Base-by-base conservation (phyloP, 2,888 invertebrate genomes). In the Heliconius charithonia region DNA sequence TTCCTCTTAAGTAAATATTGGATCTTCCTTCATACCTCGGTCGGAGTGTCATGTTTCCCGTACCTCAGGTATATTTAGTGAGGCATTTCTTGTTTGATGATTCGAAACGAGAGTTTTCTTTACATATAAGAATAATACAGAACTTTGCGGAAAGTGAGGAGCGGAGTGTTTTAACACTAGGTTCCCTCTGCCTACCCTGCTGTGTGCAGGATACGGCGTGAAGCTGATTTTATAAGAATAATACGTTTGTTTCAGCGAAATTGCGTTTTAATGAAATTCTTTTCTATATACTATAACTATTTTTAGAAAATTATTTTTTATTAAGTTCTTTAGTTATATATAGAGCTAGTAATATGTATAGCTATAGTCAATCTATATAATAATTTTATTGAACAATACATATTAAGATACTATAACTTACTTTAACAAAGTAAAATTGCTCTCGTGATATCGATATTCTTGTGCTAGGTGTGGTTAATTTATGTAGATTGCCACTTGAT, bases 1-100 rank as follows among this genome's bases (percentile, higher is more conserved):
- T 84, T 75, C 76, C 80, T 83, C 82, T 84, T 84, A 83, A 88
- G 89, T 89, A 93, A 94, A 94, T 94, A 94, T 94, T 93, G 91
- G 90, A 90, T 81, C 88, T 88, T 84, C 86, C 86, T 84, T 85
- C 82, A 86, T 93, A 93, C 93, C 93, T 91, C 93, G 92, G 85
- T 85, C 84, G 90, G 88, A 87, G 89, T 90, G 91, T 90, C 89
- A 86, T 88, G 85, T 90, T 91, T 90, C 88, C 86, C 83, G 86
- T 87, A 87, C 51, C 51, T 22, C 82, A 83, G 84, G 85, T 85
- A 86, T 82, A 85, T 88, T 85, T 86, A 85, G 6, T 59, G 32
- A 72, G 32, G n/a, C 85, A 86, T 83, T 86, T 87, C 89, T 90
- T 89, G 75, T 74, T 74, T 59, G 74, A 66, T 63, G 56, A 65